Base-by-base conservation (phyloP, 2,888 invertebrate genomes). In the Pedicia rivosa region DNA sequence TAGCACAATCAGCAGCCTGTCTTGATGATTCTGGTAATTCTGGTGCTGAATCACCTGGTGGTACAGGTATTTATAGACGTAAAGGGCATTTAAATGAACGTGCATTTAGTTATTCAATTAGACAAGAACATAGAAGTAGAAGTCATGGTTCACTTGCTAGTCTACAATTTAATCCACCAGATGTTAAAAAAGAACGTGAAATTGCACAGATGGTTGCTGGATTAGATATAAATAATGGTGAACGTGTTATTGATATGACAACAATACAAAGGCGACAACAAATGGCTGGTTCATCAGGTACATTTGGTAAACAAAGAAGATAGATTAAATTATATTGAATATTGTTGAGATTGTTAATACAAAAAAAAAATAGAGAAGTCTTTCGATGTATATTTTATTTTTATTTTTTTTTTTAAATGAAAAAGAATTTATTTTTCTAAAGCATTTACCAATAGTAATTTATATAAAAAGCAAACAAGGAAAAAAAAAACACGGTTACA, bases 201-300 rank as follows among this genome's bases (percentile, higher is more conserved):
- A 87, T 90, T 47, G 83, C 87, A 62, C 90, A 90, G 64, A 74
- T 90, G 74, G 83, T 90, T 44, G 84, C 87, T n/a, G 90, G 87
- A 14, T 64, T 90, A 48, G 86, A 81, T 52, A 66, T 90, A 36
- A 78, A 78, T 31, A 80, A 80, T 2, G 83, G 84, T n/a, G n/a
- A 42, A 77, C 79, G 45, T 60, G 19, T 20, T 13, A 16, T 10
- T 5, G 10, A 32, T 22, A 17, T 12, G 32, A 74, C 44, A 79
- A 80, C 54, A 63, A 77, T 32, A 66, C 73, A 17, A 77, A 76
- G 54, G 67, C 72, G 32, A 72, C 74, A 29, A 35, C 35, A 42
- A 51, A 56, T 30, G 54, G 42, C 46, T n/a, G 52, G 54, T 3
- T 36, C 40, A 12, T 48, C 56, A 10, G 54, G 55, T 27, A 57